phyloP scores from a whole-genome alignment of 1,140 invertebrate species.

The Cotesia typhae region DNA sequence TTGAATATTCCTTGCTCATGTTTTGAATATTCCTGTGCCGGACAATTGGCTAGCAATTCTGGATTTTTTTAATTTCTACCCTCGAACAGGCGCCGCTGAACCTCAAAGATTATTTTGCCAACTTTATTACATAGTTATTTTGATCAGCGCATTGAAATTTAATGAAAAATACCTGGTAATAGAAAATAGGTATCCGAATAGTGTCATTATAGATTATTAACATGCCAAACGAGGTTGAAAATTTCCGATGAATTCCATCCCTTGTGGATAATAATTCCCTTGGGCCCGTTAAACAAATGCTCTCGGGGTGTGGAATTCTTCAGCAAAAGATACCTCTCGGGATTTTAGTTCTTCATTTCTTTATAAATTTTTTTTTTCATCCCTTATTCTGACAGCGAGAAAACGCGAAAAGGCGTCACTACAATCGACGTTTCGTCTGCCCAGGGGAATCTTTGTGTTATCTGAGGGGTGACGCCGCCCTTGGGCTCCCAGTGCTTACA shows the following conservation, averaged over 20 bases:
- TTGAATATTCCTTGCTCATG: too few relatives aligned
- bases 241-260: neutral
- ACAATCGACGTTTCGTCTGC: slow-evolving; percentile 30
- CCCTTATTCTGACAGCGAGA: neutral
- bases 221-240: slow-evolving; percentile 3
- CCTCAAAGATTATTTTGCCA: too few relatives aligned
- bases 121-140: too few relatives aligned
- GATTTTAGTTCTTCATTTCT: neutral
- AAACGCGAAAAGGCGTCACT: slow-evolving; percentile 1
- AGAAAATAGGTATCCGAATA: neutral
- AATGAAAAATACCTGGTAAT: neutral
- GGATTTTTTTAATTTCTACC: too few relatives aligned
- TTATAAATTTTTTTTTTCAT: neutral
- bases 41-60: too few relatives aligned
- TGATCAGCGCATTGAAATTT: neutral
- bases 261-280: too few relatives aligned
- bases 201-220: neutral
- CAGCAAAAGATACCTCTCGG: too few relatives aligned
- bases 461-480: slow-evolving; percentile 8
- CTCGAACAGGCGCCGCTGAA: too few relatives aligned
- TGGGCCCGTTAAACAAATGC: too few relatives aligned
- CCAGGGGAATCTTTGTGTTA: slow-evolving; percentile 34
- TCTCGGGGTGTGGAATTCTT: too few relatives aligned
- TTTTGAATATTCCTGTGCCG: too few relatives aligned
- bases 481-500: neutral